Base-by-base conservation (phyloP, 2,888 invertebrate genomes). In the Isoperla grammatica region DNA sequence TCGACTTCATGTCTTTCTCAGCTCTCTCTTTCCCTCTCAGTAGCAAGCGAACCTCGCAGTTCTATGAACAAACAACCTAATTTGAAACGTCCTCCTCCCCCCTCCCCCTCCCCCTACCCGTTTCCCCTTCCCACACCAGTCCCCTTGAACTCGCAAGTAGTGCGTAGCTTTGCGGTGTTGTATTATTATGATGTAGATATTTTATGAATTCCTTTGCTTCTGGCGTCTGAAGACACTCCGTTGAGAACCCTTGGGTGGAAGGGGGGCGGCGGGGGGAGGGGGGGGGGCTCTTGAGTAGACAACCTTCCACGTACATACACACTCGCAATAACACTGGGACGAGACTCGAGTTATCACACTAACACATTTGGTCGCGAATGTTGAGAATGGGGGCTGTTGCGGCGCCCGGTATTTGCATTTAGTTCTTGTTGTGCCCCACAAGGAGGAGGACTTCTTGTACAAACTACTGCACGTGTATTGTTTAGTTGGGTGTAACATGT, bases 111-210 rank as follows among this genome's bases (percentile, higher is more conserved):
- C 0, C 17, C 9, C 1, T 19, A n/a, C 43, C 50, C 40, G 37
- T 8, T 29, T 29, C 37, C 50, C 45, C 35, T 37, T 3, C 57
- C 0, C 17, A 22, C 43, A n/a, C 9, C 1, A 15, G 2, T 1
- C 37, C 48, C 20, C 20, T 22, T 40, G 20, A 22, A 6, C 48
- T 22, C 3, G 29, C 56, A 15, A 13, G 35, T 45, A n/a, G 15
- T n/a, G 13, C 39, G 23, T 56, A 48, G 48, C 59, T 59, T 19
- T 59, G 61, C 60, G 57, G 63, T 61, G 61, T 57, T 61, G 63
- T 60, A 59, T 65, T 63, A 65, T 65, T 63, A 63, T 65, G 62
- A 65, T 65, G 65, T 63, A 63, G 58, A 65, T 62, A 61, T 65
- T 63, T 64, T 61, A 64, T 64, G 64, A 62, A 64, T 62, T 63